Base-by-base conservation (phyloP, 2,113 vertebrate species). In the Camelus dromedarius region DNA sequence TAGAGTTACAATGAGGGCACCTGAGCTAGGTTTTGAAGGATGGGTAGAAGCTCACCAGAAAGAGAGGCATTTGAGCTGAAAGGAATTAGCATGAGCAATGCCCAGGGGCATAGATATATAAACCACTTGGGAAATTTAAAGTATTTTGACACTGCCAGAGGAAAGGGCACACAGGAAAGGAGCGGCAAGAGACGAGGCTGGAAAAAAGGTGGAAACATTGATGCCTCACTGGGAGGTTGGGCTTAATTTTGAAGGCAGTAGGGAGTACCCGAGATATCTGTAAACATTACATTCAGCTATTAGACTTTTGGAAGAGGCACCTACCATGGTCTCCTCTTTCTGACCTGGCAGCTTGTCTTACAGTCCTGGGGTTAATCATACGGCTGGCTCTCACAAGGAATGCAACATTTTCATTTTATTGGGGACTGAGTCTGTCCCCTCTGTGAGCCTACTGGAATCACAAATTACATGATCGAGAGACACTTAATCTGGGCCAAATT, bases 401-500 rank as follows among this genome's bases (percentile, higher is more conserved):
- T 1, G 13, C 26, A 56, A 19, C 9, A 52, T 7, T 24, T 80
- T 16, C 52, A 0, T 52, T 75, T 95, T 75, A 91, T 8, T 67
- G 42, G 66, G 72, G 60, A 93, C 67, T 6, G 22, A 94, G 32
- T 28, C 79, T 96, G 52, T 60, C 46, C 50, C 81, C 91, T 50
- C 38, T 13, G 26, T 26, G 26, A 91, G 77, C 46, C 67, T 26
- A 46, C 42, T 28, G 32, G 38, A 75, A 72, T 82, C 89, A 81
- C 64, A 38, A 48, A 72, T 50, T 48, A 70, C 35, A 72, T 9
- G 54, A 88, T 73, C 52, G 2, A 48, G 80, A 93, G 90, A 96
- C 73, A 89, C 89, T 82, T 82, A 85, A 75, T 90, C 84, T 87
- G 52, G 64, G 64, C 91, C 67, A 87, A 38, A 56, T 92, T 56